phyloP scores from a whole-genome alignment of 2,797 vertebrate species.

The Melanotaenia pygmaea region DNA sequence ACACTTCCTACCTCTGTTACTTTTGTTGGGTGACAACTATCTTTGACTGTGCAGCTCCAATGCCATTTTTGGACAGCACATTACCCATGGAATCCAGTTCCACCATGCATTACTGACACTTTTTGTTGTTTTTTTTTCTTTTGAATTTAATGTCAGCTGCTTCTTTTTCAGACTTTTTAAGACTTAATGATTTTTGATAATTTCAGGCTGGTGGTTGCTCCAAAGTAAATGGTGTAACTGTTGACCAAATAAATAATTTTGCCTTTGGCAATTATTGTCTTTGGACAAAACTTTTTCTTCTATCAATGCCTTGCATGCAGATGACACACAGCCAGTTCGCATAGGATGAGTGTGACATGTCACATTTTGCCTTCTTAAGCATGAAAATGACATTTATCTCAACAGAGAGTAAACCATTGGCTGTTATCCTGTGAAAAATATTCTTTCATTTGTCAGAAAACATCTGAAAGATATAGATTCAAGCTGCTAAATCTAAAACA shows the following conservation, averaged over 20 bases:
- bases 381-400: neutral
- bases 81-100: too few species aligned
- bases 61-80: too few species aligned
- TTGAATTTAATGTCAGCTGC: too few species aligned
- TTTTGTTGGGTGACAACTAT: too few species aligned
- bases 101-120: too few species aligned
- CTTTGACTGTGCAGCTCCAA: too few species aligned
- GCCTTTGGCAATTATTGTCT: conserved; percentile 27
- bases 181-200: neutral
- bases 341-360: neutral
- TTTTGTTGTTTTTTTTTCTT: too few species aligned
- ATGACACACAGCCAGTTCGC: conserved; percentile 4
- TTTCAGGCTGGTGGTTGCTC: conserved; percentile 17
- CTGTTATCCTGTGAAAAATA: neutral
- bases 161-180: too few species aligned
- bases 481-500: too few species aligned
- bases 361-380: neutral
- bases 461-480: too few species aligned
- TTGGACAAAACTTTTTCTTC: conserved; percentile 21
- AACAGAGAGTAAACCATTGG: neutral
- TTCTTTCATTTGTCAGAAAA: too few species aligned
- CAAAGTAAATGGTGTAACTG: conserved; percentile 28
- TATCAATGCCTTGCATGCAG: conserved; percentile 12
- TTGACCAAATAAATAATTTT: conserved; percentile 26
- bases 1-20: too few species aligned